These are phyloP conservation scores for Tetrax tetrax DNA, from an alignment of 2,113 vertebrate genomes.

Conservation along the genomic window DNA sequence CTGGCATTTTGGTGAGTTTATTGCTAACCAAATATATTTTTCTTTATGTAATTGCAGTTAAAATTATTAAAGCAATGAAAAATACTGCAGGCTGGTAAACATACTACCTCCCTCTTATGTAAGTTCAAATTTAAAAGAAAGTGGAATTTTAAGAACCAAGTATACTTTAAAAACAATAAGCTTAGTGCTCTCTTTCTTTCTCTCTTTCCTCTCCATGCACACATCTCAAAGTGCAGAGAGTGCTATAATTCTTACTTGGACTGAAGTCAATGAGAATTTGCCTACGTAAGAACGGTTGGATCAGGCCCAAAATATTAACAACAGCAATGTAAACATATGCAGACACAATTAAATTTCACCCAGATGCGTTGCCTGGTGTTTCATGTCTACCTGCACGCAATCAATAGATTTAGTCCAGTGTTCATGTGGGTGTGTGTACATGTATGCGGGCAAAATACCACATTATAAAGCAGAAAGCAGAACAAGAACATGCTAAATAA, in stretches of 20 bases:
- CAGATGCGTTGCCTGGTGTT: not conserved
- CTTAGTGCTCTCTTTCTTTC: not conserved
- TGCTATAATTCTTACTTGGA: not conserved
- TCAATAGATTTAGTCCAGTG: not conserved
- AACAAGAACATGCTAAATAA: not conserved
- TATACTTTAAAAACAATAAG: not conserved
- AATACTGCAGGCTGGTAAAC: not conserved
- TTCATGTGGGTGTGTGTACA: not conserved
- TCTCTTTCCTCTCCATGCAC: not conserved
- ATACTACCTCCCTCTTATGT: not conserved
- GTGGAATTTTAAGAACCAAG: not conserved
- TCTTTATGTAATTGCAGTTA: not conserved
- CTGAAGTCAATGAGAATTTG: constrained; percentile 25
- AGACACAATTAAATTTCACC: constrained; percentile 28
- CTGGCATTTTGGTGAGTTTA: not conserved
- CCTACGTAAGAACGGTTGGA: constrained; percentile 29
- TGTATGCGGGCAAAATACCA: not conserved
- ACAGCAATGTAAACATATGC: constrained; percentile 9
- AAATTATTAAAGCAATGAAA: not conserved
- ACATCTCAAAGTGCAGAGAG: not conserved
- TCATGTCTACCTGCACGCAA: not conserved
- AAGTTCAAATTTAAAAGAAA: not conserved
- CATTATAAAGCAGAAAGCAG: not conserved
- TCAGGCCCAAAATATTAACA: constrained; percentile 37
- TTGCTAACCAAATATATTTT: not conserved